Evolutionary conservation across 1,140 invertebrate species (phyloP), one percentile per base, ranked within the genome.

Genomic region (Dinoponera quadriceps): DNA sequence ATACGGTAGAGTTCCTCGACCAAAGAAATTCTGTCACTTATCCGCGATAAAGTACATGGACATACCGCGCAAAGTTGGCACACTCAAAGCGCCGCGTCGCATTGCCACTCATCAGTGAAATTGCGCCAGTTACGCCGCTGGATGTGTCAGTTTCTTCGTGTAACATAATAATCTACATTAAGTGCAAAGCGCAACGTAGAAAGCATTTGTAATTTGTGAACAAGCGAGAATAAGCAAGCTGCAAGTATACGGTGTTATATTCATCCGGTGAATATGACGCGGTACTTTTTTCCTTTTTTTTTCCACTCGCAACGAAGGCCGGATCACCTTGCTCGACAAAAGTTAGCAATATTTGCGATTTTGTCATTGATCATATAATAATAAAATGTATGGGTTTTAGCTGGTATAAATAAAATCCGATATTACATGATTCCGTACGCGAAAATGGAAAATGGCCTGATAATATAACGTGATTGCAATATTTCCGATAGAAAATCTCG

Each of bases 201-300:
- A 80, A 57, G 44, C 68, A 71, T 71, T 71, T 71, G 33, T 80
- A 71, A 80, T 44, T 71, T 80, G 69, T 25, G 18, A 57, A 49
- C 65, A 68, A 33, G 48, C 14, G 25, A 49, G 69, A 71, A 71
- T 71, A 44, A 80, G n/a, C n/a, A n/a, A 59, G n/a, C 29, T 27
- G 22, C 25, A 22, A 44, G 9, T 44, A 9, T 33, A 11, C 63
- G 13, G 20, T 33, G 57, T 78, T 20, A 57, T 69, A 69, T 78
- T 69, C 22, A 78, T 57, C 29, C 25, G 18, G 33, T 68, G 29
- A 5, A 33, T 4, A 29, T 69, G 63, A 69, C 38, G n/a, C 13
- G n/a, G 51, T 27, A n/a, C 57, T 57, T 18, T 11, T 18, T 69
- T 11, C 7, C n/a, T 55, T 20, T 55, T 20, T 55, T 20, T 20